phyloP scores from a whole-genome alignment of 2,888 invertebrate genomes.

The Phymatocera aterrima region DNA sequence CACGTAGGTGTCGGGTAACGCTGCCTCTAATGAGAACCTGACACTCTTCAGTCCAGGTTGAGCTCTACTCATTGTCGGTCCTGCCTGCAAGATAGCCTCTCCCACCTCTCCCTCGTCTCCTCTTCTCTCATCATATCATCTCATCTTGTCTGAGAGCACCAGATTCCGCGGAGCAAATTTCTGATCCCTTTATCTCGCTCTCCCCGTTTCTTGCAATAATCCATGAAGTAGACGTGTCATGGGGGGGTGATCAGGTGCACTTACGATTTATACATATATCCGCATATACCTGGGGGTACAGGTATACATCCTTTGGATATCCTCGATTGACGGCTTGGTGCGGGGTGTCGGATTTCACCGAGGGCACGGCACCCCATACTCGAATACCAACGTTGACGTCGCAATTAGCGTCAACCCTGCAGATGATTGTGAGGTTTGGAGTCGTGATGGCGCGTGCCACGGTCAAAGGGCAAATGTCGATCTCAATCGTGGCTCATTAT shows the following conservation, averaged over 20 bases:
- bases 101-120: neutral
- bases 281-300: neutral
- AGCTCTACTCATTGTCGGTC: conserved; percentile 40
- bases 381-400: neutral
- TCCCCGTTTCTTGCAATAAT: too few relatives aligned
- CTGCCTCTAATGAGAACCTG: conserved; percentile 48
- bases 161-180: too few relatives aligned
- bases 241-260: neutral
- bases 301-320: conserved; percentile 3
- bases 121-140: neutral
- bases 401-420: neutral
- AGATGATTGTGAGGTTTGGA: neutral
- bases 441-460: neutral
- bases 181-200: too few relatives aligned
- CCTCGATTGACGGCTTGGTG: conserved; percentile 52
- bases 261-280: neutral
- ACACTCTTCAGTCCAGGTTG: conserved; percentile 44
- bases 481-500: too few relatives aligned
- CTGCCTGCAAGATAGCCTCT: conserved; percentile 33
- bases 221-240: neutral
- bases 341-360: conserved; percentile 61
- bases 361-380: conserved; percentile 49
- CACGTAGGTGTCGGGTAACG: conserved; percentile 44
- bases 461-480: too few relatives aligned
- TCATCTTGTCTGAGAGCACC: too few relatives aligned